These are phyloP conservation scores for Myrmecophaga tridactyla DNA, from an alignment of 2,113 vertebrate species.

Conservation along the genomic window DNA sequence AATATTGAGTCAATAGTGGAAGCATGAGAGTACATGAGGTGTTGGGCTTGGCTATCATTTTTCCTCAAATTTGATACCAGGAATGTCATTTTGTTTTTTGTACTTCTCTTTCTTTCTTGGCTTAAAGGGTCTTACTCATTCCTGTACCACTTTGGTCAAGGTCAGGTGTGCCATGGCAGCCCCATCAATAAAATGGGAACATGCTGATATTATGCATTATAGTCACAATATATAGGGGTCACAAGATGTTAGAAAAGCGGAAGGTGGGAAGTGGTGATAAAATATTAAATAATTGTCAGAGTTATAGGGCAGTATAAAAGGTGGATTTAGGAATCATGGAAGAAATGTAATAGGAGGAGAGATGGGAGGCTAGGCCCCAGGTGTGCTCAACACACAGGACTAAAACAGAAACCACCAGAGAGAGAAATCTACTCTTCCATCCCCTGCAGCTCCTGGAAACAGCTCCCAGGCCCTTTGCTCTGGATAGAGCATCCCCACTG, in stretches of 20 bases:
- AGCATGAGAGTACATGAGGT: background rate
- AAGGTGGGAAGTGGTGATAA: background rate
- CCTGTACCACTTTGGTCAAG: background rate
- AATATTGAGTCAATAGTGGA: background rate
- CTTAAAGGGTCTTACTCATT: background rate
- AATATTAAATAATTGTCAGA: background rate
- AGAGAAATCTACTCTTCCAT: background rate
- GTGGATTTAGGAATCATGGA: background rate
- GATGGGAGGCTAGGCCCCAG: background rate
- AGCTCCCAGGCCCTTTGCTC: background rate
- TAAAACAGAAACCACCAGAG: background rate
- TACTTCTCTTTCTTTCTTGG: background rate
- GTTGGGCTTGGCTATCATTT: background rate
- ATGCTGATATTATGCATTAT: background rate
- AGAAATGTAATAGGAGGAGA: background rate
- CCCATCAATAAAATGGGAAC: background rate
- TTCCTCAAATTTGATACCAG: background rate
- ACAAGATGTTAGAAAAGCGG: background rate
- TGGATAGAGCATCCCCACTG: background rate
- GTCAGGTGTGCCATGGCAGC: background rate
- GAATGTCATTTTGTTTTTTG: constrained; percentile 14
- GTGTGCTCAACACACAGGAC: background rate
- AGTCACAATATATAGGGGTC: background rate
- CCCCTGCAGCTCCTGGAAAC: background rate
- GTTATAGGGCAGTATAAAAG: background rate